Conservation (phyloP, 2,888 invertebrate species). For the Drosophila suboccidentalis region DNA sequence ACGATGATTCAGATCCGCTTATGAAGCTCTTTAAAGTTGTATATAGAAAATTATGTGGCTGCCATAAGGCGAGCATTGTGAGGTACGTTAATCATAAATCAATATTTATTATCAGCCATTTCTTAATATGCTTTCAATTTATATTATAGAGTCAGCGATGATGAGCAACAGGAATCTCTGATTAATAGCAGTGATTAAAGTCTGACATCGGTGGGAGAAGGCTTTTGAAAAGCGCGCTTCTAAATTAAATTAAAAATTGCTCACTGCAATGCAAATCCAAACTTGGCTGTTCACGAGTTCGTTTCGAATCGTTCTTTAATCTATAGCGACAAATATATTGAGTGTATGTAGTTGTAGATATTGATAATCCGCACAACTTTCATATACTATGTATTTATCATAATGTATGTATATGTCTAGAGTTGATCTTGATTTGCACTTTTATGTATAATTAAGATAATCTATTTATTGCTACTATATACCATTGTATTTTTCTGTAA, state of each 20-base stretch:
- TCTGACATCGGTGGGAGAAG: conserved; percentile 26
- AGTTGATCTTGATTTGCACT: conserved; percentile 59
- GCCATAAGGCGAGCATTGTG: conserved; percentile 83
- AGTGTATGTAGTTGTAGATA: conserved; percentile 39
- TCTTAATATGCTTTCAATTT: neutral
- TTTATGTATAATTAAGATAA: conserved; percentile 62
- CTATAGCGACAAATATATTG: conserved; percentile 47
- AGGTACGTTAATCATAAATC: conserved; percentile 69
- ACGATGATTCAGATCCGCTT: conserved; percentile 94
- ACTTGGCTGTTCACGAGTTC: conserved; percentile 82
- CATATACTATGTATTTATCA: conserved; percentile 30
- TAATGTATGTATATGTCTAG: conserved; percentile 42
- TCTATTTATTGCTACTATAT: conserved; percentile 52
- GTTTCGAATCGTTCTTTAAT: conserved; percentile 81
- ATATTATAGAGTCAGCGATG: conserved; percentile 86
- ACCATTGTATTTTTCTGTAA: conserved; percentile 61
- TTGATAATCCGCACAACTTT: conserved; percentile 51
- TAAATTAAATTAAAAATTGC: conserved; percentile 54
- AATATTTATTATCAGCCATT: neutral
- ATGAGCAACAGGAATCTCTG: conserved; percentile 88
- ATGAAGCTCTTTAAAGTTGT: conserved; percentile 85
- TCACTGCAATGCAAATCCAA: conserved; percentile 75
- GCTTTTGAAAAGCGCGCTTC: conserved; percentile 65
- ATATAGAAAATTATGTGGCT: conserved; percentile 84
- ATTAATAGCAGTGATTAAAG: conserved; percentile 85